These are phyloP conservation scores for Tympanoctomys barrerae DNA, from an alignment of 2,797 vertebrate species.

Conservation along the genomic window DNA sequence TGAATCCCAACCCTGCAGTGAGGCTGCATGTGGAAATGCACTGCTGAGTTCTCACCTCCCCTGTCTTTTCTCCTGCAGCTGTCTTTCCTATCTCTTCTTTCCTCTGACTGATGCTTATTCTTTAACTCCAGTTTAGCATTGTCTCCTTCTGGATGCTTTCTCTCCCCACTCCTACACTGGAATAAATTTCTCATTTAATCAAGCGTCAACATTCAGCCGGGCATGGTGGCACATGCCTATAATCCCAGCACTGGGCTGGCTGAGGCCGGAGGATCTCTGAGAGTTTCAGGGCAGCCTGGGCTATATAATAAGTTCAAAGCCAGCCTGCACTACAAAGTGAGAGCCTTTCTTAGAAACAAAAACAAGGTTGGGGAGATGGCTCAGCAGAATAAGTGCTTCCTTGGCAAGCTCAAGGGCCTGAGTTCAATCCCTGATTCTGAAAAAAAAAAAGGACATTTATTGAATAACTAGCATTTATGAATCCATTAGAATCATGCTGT, in stretches of 20 bases:
- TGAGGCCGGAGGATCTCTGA: background rate
- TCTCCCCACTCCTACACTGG: too few relatives aligned
- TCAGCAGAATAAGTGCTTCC: too few relatives aligned
- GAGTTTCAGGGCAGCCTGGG: background rate
- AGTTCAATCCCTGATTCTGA: too few relatives aligned
- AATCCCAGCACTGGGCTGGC: background rate
- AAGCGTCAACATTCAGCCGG: background rate
- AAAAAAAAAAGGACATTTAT: background rate
- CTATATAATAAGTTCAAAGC: background rate
- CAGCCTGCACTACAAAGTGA: background rate
- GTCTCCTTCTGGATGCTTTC: background rate
- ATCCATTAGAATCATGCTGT: rapidly evolving
- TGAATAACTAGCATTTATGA: background rate
- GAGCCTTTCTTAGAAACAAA: background rate
- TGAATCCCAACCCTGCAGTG: background rate
- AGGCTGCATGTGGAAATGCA: background rate
- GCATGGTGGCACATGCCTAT: background rate
- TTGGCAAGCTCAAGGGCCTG: too few relatives aligned
- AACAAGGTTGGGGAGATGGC: too few relatives aligned
- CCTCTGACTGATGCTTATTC: background rate
- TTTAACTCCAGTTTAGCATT: background rate
- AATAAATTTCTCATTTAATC: background rate
- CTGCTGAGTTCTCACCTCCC: background rate
- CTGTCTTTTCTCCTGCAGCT: background rate
- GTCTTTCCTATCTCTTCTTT: background rate